Evolutionary conservation across 2,113 vertebrate species (phyloP).

Genomic region (Pleuronectes platessa): DNA sequence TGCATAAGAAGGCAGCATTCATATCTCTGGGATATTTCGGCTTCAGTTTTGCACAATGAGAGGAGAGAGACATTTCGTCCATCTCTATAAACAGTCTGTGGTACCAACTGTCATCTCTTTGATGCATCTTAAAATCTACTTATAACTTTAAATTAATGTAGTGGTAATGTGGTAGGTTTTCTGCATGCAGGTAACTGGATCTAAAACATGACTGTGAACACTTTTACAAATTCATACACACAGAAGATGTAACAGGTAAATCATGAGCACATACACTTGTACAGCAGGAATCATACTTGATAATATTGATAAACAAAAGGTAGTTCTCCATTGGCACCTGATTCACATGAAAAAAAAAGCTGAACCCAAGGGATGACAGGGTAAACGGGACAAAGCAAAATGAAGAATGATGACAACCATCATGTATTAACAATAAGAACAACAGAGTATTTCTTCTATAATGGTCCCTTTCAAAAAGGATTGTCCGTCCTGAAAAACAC

Average conservation of each 20-base stretch:
- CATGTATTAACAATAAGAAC: not conserved
- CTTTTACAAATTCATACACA: constrained; percentile 21
- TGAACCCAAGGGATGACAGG: constrained; percentile 28
- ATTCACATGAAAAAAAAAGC: constrained; percentile 28
- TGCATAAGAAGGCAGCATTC: too few species aligned
- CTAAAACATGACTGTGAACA: not conserved
- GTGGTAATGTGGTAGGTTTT: not conserved
- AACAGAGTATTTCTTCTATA: not conserved
- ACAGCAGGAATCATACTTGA: constrained; percentile 20
- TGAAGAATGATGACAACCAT: constrained; percentile 27
- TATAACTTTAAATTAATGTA: too few species aligned
- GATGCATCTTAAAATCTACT: too few species aligned
- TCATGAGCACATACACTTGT: constrained; percentile 24
- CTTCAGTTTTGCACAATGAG: too few species aligned
- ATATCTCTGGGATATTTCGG: too few species aligned
- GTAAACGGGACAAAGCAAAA: constrained; percentile 42
- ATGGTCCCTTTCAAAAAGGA: not conserved
- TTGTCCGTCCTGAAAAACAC: not conserved
- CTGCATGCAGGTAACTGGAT: not conserved
- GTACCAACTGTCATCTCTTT: too few species aligned
- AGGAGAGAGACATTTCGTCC: too few species aligned
- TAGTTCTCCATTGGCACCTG: constrained; percentile 27
- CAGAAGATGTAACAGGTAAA: constrained; percentile 38
- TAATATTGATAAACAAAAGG: constrained; percentile 28
- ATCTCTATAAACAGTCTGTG: too few species aligned